phyloP scores from a whole-genome alignment of 2,113 vertebrate species.

The Rhinoptilus africanus region DNA sequence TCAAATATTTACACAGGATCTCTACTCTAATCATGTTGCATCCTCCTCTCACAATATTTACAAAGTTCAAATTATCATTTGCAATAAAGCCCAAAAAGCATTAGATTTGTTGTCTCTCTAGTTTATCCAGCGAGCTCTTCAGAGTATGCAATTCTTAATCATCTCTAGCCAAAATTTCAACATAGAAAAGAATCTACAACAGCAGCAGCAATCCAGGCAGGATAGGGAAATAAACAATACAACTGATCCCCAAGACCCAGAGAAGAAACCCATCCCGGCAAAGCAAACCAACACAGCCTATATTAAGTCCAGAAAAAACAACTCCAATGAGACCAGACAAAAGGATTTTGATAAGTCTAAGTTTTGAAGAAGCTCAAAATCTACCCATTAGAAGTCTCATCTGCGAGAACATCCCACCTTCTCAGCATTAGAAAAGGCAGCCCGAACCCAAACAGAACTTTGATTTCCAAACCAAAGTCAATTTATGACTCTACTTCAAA shows the following conservation, averaged over 20 bases:
- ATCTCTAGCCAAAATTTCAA: background rate
- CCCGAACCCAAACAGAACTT: background rate
- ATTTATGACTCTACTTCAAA: background rate
- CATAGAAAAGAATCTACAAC: background rate
- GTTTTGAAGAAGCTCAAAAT: background rate
- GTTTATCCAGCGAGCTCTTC: background rate
- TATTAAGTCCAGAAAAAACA: background rate
- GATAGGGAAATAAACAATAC: background rate
- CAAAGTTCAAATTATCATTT: background rate
- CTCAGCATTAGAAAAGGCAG: background rate
- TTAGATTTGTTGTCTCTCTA: background rate
- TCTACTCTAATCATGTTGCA: background rate
- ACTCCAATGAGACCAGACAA: background rate
- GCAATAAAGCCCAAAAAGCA: background rate
- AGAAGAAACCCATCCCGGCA: background rate
- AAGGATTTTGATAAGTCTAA: background rate
- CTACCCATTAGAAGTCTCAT: background rate
- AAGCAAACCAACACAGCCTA: background rate
- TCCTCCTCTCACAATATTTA: constrained; percentile 1
- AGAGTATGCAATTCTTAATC: background rate
- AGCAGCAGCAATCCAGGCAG: background rate
- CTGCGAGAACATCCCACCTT: background rate
- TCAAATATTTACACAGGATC: constrained; percentile 10
- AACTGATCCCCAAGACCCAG: background rate
- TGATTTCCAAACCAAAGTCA: background rate